Evolutionary conservation across 2,113 vertebrate species (phyloP), one percentile per base, ranked within the genome.

Genomic region (Saguinus midas): DNA sequence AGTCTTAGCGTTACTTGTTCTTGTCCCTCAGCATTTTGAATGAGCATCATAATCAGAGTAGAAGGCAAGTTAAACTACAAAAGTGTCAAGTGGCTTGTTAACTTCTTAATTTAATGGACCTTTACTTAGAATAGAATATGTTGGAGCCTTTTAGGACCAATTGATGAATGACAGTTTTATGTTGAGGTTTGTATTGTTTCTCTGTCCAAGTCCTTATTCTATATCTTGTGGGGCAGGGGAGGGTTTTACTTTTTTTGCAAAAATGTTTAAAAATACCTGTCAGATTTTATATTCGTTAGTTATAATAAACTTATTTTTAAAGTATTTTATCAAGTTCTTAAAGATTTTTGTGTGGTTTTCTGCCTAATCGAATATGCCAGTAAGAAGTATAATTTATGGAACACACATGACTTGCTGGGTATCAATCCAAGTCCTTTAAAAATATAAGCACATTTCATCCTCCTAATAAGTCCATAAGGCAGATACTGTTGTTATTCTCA

Each of bases 231-330:
- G 52, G 96, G 43, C 90, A 57, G 20, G 68, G n/a, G 95, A 79
- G 40, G 97, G 80, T 80, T 96, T 95, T 95, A 93, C 95, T 97
- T 98, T 90, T 97, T 97, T 91, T 97, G 97, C 82, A 97, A 91
- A 95, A 98, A 94, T 96, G 84, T 98, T 98, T 98, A 97, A 96
- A 98, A 94, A 98, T 94, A 94, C 98, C 96, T 98, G 96, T 98
- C 97, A 97, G 94, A 98, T 97, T 98, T 98, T 99, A 93, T 98
- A 98, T 97, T 96, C 94, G 20, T 98, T 98, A 98, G 96, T 97
- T 98, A 97, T 88, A 99, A 99, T 99, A 98, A 99, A 99, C 96
- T 98, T 98, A 98, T 99, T 99, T 98, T 99, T 97, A 97, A 98
- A 98, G 90, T 95, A 98, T 97, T 96, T 97, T 92, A 89, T 97